phyloP scores from a whole-genome alignment of 2,113 vertebrate genomes.

The Scortum barcoo region DNA sequence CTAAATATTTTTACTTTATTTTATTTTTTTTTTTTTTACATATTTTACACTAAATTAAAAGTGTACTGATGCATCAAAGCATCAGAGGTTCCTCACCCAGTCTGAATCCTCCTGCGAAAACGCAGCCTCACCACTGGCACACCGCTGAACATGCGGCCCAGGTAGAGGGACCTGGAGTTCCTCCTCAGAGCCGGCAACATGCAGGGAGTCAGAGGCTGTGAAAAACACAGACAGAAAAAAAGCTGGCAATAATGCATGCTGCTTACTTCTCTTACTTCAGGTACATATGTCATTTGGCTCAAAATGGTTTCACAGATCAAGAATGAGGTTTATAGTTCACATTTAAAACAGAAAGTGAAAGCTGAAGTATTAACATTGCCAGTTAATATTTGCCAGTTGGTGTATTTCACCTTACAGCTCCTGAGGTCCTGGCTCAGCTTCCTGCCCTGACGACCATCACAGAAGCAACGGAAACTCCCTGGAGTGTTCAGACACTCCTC shows the following conservation, averaged over 20 bases:
- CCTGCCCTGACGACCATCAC: conserved; percentile 91
- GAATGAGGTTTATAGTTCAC: background rate
- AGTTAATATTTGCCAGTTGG: conserved; percentile 10
- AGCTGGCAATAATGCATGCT: background rate
- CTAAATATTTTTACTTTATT: no score
- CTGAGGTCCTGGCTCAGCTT: conserved; percentile 90
- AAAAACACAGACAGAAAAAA: conserved; percentile 26
- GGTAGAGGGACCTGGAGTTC: conserved; percentile 92
- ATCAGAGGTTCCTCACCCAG: conserved; percentile 85
- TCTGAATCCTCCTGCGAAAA: conserved; percentile 91
- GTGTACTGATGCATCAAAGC: background rate
- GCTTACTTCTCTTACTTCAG: background rate
- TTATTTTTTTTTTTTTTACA: no score
- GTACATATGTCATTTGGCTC: background rate
- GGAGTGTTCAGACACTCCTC: conserved; percentile 92
- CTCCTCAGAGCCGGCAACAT: conserved; percentile 87
- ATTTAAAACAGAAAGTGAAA: background rate
- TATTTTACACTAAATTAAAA: no score
- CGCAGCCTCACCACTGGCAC: conserved; percentile 91
- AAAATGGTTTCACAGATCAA: background rate
- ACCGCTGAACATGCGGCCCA: conserved; percentile 95
- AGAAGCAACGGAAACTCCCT: conserved; percentile 94
- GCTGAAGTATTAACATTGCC: conserved; percentile 1
- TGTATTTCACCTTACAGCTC: conserved; percentile 91
- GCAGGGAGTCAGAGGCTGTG: conserved; percentile 89